Conservation (phyloP, 37 sponge, comb jelly and placozoan genomes). For the Beroe forskalii region DNA sequence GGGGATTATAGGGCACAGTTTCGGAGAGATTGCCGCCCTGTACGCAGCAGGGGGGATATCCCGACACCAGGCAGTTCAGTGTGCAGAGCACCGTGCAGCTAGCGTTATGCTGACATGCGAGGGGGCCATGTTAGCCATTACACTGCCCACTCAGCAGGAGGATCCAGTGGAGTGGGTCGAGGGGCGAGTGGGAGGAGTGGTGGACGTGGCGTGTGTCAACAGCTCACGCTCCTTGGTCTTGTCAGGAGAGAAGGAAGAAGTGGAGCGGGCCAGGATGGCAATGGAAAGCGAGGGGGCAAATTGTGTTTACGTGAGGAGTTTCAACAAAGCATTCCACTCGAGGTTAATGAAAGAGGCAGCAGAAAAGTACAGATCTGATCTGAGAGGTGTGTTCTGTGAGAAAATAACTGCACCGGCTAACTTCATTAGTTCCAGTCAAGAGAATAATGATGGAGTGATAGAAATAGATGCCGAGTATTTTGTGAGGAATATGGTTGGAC, state of each 20-base stretch:
- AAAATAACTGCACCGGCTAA: neutral
- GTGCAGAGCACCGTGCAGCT: neutral
- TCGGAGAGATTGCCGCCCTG: constrained; percentile 47
- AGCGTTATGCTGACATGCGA: neutral
- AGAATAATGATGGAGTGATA: neutral
- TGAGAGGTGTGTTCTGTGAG: neutral
- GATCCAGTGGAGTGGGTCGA: neutral
- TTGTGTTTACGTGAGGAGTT: neutral
- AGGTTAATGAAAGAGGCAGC: neutral
- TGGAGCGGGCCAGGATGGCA: neutral
- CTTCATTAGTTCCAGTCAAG: constrained; percentile 2
- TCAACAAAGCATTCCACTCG: constrained; percentile 32
- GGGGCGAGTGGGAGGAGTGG: neutral
- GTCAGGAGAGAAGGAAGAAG: neutral
- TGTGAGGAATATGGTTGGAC: neutral
- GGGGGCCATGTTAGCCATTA: constrained; percentile 29
- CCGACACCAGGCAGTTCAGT: constrained; percentile 10
- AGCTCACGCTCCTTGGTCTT: neutral
- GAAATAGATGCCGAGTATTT: constrained; percentile 11
- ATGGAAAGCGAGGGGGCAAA: neutral
- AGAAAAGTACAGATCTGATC: neutral
- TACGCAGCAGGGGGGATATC: constrained; percentile 19
- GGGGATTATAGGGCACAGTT: constrained; percentile 50
- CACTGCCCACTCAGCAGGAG: neutral
- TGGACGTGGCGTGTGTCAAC: constrained; percentile 43